Evolutionary conservation across 64 coral and sea anemone species (phyloP).

Genomic region (Montipora efflorescens): DNA sequence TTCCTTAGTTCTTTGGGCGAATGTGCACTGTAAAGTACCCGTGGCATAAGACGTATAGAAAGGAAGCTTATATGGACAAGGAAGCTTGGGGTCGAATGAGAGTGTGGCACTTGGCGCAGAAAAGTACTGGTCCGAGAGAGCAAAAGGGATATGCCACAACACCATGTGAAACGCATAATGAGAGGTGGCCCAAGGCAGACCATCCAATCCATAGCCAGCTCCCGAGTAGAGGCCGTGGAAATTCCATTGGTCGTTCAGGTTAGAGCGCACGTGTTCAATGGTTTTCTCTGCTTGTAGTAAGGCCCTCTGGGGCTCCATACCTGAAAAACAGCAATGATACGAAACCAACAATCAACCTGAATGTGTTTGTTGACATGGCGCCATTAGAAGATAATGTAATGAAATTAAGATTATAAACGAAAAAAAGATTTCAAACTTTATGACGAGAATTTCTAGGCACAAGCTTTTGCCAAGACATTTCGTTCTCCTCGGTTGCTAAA

Average conservation of each 20-base stretch:
- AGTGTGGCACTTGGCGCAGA: conserved; percentile 46
- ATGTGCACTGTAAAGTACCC: neutral
- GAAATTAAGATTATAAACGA: no score
- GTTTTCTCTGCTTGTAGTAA: no score
- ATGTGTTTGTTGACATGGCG: no score
- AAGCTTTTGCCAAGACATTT: no score
- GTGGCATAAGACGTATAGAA: conserved; percentile 20
- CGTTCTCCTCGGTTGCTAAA: no score
- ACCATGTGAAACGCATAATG: conserved; percentile 70
- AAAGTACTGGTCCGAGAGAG: conserved; percentile 70
- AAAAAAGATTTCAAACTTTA: no score
- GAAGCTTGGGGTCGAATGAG: conserved; percentile 29
- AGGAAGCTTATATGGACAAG: conserved; percentile 22
- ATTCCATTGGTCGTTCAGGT: conserved; percentile 70
- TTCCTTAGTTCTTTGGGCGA: neutral
- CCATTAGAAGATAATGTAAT: no score
- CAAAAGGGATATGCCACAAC: conserved; percentile 79
- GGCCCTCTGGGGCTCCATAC: no score
- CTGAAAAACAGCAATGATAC: no score
- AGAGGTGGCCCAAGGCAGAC: conserved; percentile 75
- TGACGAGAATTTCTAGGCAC: no score
- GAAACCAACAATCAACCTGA: no score
- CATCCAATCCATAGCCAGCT: conserved; percentile 68
- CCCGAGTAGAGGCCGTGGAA: conserved; percentile 71
- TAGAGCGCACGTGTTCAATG: no score